phyloP scores from a whole-genome alignment of 2,888 invertebrate species.

The Drosophila gaucha region DNA sequence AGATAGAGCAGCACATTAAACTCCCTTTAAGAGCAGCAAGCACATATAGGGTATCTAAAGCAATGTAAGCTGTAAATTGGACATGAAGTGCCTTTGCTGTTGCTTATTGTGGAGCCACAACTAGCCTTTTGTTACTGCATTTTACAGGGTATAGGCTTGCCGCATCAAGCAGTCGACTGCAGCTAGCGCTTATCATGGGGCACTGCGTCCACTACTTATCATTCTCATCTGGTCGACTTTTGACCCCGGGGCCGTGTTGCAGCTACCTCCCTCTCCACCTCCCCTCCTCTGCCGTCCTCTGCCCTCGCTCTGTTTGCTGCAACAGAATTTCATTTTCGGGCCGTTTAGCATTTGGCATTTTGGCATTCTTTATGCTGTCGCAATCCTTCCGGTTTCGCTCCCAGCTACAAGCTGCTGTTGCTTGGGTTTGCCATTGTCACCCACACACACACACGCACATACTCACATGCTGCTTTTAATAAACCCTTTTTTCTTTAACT shows the following conservation, averaged over 20 bases:
- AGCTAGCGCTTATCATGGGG: slow-evolving; percentile 35
- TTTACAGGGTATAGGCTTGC: slow-evolving; percentile 29
- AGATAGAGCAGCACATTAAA: too few relatives aligned
- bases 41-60: background rate
- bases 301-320: slow-evolving; percentile 21
- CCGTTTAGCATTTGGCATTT: slow-evolving; percentile 60
- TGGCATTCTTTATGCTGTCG: slow-evolving; percentile 36
- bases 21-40: too few relatives aligned
- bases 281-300: background rate
- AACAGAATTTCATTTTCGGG: slow-evolving; percentile 68
- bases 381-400: slow-evolving; percentile 28
- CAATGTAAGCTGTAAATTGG: too few relatives aligned
- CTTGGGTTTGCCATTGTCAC: slow-evolving; percentile 35
- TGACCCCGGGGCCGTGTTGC: slow-evolving; percentile 20
- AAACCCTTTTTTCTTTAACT: slow-evolving; percentile 42
- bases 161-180: slow-evolving; percentile 23
- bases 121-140: background rate
- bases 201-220: slow-evolving; percentile 45
- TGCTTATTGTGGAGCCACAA: background rate
- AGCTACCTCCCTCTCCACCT: background rate
- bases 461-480: slow-evolving; percentile 36
- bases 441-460: slow-evolving; percentile 1
- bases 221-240: slow-evolving; percentile 42
- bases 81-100: too few relatives aligned
- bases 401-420: slow-evolving; percentile 20